A percentile compares a stretch with the other conserved stretches of the same genome.
These are phyloP conservation scores for Drosophila santomea DNA, from an alignment of 1,140 invertebrate genomes.

Conservation along the genomic window DNA sequence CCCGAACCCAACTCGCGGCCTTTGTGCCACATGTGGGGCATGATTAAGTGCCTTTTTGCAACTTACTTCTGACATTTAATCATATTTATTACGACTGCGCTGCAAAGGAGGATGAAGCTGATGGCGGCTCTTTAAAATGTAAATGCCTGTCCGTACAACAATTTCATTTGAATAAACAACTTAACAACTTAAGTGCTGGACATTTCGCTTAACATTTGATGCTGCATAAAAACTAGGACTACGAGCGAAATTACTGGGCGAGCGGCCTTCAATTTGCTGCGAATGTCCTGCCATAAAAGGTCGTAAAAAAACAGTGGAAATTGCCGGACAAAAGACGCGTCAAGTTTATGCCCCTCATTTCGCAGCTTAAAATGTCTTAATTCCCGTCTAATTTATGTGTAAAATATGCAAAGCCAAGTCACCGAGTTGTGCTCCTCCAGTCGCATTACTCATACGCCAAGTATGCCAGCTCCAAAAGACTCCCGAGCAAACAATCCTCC, in stretches of 20 bases:
- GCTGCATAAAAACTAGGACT: constrained; percentile 60
- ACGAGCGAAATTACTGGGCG: constrained; percentile 13
- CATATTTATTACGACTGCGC: constrained; percentile 61
- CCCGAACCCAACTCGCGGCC: background rate
- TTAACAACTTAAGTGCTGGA: constrained; percentile 45
- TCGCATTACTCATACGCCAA: constrained; percentile 69
- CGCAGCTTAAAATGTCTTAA: constrained; percentile 72
- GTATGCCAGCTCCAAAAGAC: constrained; percentile 4
- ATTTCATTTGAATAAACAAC: constrained; percentile 64
- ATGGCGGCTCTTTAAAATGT: constrained; percentile 59
- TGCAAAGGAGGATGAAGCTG: background rate
- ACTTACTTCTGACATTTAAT: constrained; percentile 74
- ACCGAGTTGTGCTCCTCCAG: constrained; percentile 28
- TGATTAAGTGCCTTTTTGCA: constrained; percentile 74
- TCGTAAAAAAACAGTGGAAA: constrained; percentile 45
- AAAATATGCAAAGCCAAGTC: constrained; percentile 62
- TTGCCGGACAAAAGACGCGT: constrained; percentile 41
- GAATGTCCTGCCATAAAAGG: constrained; percentile 57
- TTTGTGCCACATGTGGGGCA: constrained; percentile 65
- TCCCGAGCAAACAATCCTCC: constrained; percentile 40
- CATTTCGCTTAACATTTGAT: constrained; percentile 72
- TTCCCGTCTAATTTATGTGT: constrained; percentile 70
- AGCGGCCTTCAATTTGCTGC: constrained; percentile 60
- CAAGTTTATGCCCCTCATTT: constrained; percentile 68
- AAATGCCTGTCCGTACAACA: constrained; percentile 62